phyloP scores from a whole-genome alignment of 1,140 invertebrate species.

The Saccostrea glomerata region DNA sequence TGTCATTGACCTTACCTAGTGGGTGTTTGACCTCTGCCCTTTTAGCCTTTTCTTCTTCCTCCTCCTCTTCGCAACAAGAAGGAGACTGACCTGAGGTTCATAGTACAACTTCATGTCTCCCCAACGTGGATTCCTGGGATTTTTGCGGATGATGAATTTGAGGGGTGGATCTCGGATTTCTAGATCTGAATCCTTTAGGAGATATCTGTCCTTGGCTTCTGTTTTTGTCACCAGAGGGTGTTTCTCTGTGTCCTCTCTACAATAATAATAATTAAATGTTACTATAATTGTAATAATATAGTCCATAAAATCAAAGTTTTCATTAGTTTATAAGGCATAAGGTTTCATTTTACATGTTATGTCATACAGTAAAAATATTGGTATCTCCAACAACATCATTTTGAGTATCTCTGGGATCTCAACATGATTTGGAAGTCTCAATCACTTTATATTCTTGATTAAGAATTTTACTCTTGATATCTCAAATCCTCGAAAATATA shows the following conservation, averaged over 20 bases:
- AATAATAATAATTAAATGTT: no score
- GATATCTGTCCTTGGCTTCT: conserved; percentile 93
- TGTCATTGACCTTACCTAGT: conserved; percentile 58
- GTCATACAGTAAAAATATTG: no score
- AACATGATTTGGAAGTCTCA: no score
- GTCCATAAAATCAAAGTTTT: no score
- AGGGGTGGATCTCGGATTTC: conserved; percentile 92
- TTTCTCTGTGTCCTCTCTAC: conserved; percentile 69
- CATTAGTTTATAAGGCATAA: no score
- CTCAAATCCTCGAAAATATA: no score
- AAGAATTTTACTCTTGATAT: no score
- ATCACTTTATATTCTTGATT: no score
- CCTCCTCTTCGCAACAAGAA: conserved; percentile 82
- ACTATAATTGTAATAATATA: no score
- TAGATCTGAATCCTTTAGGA: conserved; percentile 95
- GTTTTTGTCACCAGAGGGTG: conserved; percentile 93
- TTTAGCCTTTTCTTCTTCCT: conserved; percentile 76
- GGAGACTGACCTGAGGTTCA: conserved; percentile 85
- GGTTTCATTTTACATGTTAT: no score
- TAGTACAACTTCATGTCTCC: conserved; percentile 97
- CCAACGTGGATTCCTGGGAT: conserved; percentile 94
- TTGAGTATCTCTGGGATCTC: no score
- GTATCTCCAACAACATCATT: no score
- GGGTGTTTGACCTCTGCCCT: conserved; percentile 62
- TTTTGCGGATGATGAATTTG: conserved; percentile 92